A percentile compares a stretch with the other conserved stretches of the same genome.
phyloP scores from a whole-genome alignment of 1,140 invertebrate species.

The Myzus persicae region DNA sequence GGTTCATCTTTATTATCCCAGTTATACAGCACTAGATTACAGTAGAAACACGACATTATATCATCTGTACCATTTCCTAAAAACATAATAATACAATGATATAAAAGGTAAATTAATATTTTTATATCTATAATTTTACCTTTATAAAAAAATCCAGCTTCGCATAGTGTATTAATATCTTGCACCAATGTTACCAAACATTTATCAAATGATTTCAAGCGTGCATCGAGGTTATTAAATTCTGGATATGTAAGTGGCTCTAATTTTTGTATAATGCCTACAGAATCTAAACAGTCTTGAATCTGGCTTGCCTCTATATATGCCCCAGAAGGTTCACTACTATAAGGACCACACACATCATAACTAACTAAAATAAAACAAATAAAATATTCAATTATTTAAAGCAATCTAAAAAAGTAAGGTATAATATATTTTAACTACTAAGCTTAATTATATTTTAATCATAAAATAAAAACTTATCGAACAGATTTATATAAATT shows the following conservation, averaged over 20 bases:
- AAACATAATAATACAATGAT: not conserved
- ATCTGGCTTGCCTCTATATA: not conserved
- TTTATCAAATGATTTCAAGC: constrained; percentile 75
- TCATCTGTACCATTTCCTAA: constrained; percentile 71
- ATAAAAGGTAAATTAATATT: not conserved
- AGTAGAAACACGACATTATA: constrained; percentile 85
- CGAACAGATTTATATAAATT: too few species aligned
- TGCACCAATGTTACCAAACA: constrained; percentile 81
- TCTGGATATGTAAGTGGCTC: constrained; percentile 69
- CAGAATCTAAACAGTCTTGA: constrained; percentile 55
- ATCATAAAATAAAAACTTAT: too few species aligned
- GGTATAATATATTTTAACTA: too few species aligned
- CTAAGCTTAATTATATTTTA: too few species aligned
- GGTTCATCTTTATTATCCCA: constrained; percentile 87
- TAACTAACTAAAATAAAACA: constrained; percentile 59
- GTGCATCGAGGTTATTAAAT: constrained; percentile 72
- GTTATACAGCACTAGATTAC: constrained; percentile 81
- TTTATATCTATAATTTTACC: constrained; percentile 66
- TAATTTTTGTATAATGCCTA: constrained; percentile 64
- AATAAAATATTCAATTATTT: not conserved
- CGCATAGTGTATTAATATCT: constrained; percentile 78
- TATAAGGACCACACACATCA: constrained; percentile 61
- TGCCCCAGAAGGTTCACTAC: too few species aligned
- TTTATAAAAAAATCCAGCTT: constrained; percentile 89
- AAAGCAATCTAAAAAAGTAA: too few species aligned